phyloP scores from a whole-genome alignment of 1,140 invertebrate genomes.

The Zophobas atratus region DNA sequence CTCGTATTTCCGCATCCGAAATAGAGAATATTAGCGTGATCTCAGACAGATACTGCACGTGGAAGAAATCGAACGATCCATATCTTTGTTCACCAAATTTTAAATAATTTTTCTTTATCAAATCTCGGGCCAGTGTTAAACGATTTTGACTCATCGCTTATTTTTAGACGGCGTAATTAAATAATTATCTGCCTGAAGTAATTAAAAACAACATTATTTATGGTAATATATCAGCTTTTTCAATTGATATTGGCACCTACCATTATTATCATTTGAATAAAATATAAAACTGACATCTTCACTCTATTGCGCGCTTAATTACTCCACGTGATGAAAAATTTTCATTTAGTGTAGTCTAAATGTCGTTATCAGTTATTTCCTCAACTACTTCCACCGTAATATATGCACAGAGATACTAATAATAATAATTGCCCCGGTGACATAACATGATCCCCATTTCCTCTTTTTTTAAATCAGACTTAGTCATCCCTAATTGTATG shows the following conservation, averaged over 20 bases:
- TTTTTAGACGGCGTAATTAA: conserved; percentile 42
- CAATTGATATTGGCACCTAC: conserved; percentile 20
- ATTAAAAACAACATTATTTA: conserved; percentile 43
- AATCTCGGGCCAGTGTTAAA: conserved; percentile 7
- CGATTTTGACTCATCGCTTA: conserved; percentile 33
- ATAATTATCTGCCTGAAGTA: conserved; percentile 36
- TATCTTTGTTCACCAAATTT: not conserved
- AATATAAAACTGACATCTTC: not conserved
- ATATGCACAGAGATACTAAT: not conserved
- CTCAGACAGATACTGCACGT: no score
- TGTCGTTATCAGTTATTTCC: no score
- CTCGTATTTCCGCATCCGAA: no score
- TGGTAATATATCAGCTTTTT: conserved; percentile 25
- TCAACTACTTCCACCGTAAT: no score
- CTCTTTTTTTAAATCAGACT: conserved; percentile 13
- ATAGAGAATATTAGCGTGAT: no score
- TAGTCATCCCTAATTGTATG: conserved; percentile 19
- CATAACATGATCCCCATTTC: conserved; percentile 9
- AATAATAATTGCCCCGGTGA: conserved; percentile 5
- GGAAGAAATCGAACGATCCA: not conserved
- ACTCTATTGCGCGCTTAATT: no score
- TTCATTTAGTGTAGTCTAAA: no score
- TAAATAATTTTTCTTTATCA: conserved; percentile 20
- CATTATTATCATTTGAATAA: not conserved
- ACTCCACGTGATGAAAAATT: no score